Base-by-base conservation (phyloP, 2,888 invertebrate genomes). In the Diaprepes abbreviatus region DNA sequence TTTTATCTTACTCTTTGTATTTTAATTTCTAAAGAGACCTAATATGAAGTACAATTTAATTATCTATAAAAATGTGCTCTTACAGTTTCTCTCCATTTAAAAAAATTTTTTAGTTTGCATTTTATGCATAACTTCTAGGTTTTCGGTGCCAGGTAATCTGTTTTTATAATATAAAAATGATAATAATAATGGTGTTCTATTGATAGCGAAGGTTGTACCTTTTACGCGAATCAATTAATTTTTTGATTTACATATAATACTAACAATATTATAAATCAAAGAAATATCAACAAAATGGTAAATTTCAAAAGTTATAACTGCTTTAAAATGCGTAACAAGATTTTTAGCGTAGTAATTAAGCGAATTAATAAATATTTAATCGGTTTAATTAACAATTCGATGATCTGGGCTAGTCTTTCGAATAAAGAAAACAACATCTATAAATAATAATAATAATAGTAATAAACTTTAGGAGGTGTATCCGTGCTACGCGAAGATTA, bases 101-200 rank as follows among this genome's bases (percentile, higher is more conserved):
- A n/a, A n/a, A n/a, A n/a, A n/a, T n/a, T n/a, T n/a, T n/a, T n/a
- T n/a, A n/a, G n/a, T n/a, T n/a, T n/a, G n/a, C n/a, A n/a, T n/a
- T n/a, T n/a, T n/a, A n/a, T n/a, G n/a, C n/a, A n/a, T n/a, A n/a
- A n/a, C n/a, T n/a, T n/a, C n/a, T n/a, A n/a, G n/a, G n/a, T n/a
- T n/a, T n/a, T n/a, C n/a, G n/a, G n/a, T n/a, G n/a, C n/a, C n/a
- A 65, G 55, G 60, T 71, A 55, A 55, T 17, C 40, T 65, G n/a
- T 68, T 24, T 68, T 62, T 67, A 54, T 50, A 43, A 28, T 38
- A 43, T 9, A 40, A 58, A 60, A 45, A 54, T 69, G 58, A 52
- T 36, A 48, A 66, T 57, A 19, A 50, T 50, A 38, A 50, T 54
- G 40, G 40, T 66, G 35, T 66, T 16, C 38, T 55, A 10, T 33